Base-by-base conservation (phyloP, 37 sponge, comb jelly and placozoan genomes). In the Aphrocallistes beatrix region DNA sequence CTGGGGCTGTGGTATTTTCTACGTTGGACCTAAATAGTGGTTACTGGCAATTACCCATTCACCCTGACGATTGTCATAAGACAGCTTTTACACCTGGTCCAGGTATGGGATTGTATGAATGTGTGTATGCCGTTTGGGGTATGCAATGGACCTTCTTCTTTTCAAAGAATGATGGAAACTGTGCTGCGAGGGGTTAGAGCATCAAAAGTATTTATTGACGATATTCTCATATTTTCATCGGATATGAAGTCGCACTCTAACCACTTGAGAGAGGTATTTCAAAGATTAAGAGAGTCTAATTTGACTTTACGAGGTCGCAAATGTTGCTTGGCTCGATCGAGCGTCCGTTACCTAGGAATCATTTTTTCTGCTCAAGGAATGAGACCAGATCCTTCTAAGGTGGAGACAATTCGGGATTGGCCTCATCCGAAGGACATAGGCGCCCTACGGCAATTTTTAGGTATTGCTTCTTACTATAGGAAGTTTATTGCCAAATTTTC, bases 381-480 rank as follows among this genome's bases (percentile, higher is more conserved):
- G n/a, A n/a, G n/a, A n/a, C n/a, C n/a, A n/a, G 38, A 51, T 19
- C 86, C 86, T 60, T 32, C 75, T 28, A 60, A 60, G n/a, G 34
- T 60, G 10, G 36, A 86, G 28, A 87, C 87, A 0, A 40, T 91
- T 13, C 38, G 30, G 25, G 38, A 75, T 23, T 91, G 89, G 89
- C 87, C 89, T 36, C 10, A 8, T 1, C 89, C 89, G 49, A 86
- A 39, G n/a, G 42, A 38, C 45, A 42, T 13, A 16, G 6, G 13
- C 45, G 10, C 38, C 19, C 82, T 91, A 32, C 83, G 84, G 1
- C 21, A 51, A 34, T 91, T 91, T 38, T 51, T 91, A 38, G 91
- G 85, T 39, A 85, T 91, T 9, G 85, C 87, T 37, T 88, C 89
- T 23, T 91, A 87, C 51, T 91, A n/a, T 49, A n/a, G 91, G 8